phyloP scores from a whole-genome alignment of 2,888 invertebrate genomes.

The Athrips mouffetella region DNA sequence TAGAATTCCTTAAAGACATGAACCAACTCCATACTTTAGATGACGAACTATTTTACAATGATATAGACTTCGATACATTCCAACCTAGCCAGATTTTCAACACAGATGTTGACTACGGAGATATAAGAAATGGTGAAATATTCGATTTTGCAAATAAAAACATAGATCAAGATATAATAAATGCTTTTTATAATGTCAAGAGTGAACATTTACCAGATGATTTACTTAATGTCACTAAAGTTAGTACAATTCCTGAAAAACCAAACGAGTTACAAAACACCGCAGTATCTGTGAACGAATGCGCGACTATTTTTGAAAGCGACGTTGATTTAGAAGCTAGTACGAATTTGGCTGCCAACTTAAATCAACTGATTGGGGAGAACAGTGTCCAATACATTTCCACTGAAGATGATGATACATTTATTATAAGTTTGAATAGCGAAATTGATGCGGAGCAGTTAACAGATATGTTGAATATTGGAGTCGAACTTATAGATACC shows the following conservation, averaged over 20 bases:
- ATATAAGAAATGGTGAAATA: constrained; percentile 49
- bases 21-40: constrained; percentile 63
- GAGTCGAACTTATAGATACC: constrained; percentile 39
- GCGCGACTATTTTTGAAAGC: constrained; percentile 69
- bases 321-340: constrained; percentile 71
- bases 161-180: constrained; percentile 64
- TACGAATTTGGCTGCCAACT: constrained; percentile 63
- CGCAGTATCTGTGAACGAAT: constrained; percentile 56
- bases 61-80: constrained; percentile 65
- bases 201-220: constrained; percentile 55
- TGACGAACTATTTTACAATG: constrained; percentile 64
- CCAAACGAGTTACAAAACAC: constrained; percentile 33
- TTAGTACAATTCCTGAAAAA: constrained; percentile 32
- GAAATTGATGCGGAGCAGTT: constrained; percentile 68
- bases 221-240: constrained; percentile 46
- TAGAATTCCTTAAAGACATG: constrained; percentile 67
- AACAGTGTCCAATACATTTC: constrained; percentile 69
- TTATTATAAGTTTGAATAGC: constrained; percentile 68
- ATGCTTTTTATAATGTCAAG: constrained; percentile 53
- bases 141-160: constrained; percentile 55
- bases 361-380: constrained; percentile 69
- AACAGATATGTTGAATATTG: constrained; percentile 68
- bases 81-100: constrained; percentile 60
- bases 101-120: constrained; percentile 47
- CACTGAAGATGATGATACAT: constrained; percentile 70